A percentile compares a stretch with the other conserved stretches of the same genome.
Conservation (phyloP, 2,797 vertebrate species). For the Fringilla coelebs region DNA sequence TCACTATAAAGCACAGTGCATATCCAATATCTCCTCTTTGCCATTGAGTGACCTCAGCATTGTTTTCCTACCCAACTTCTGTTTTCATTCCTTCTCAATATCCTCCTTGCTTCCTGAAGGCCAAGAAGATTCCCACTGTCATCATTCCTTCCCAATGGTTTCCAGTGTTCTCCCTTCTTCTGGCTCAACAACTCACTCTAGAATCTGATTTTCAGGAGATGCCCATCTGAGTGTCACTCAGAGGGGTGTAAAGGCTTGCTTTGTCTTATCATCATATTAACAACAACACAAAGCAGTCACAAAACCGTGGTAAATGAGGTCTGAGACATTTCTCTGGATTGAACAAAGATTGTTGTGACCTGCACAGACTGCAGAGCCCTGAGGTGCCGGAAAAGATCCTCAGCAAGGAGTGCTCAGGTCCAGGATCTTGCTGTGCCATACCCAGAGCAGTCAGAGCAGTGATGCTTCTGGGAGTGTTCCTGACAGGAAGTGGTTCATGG, state of each 20-base stretch:
- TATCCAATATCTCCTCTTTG: not conserved
- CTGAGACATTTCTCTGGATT: not conserved
- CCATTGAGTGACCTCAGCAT: not conserved
- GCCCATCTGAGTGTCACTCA: not conserved
- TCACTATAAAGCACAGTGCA: not conserved
- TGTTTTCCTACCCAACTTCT: not conserved
- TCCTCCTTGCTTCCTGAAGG: not conserved
- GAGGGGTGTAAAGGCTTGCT: not conserved
- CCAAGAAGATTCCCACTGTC: not conserved
- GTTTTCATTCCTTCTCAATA: not conserved
- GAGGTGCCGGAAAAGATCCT: not conserved
- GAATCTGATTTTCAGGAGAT: not conserved
- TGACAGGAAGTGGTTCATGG: not conserved
- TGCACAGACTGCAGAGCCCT: conserved; percentile 16
- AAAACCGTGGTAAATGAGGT: not conserved
- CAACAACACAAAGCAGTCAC: not conserved
- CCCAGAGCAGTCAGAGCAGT: not conserved
- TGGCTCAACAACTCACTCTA: not conserved
- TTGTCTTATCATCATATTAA: not conserved
- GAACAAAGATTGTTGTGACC: not conserved
- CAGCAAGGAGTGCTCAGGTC: not conserved
- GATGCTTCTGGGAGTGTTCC: not conserved
- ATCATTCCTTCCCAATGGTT: not conserved
- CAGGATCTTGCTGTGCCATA: not conserved
- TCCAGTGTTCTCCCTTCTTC: not conserved